Conservation (phyloP, 2,888 invertebrate genomes). For the Pristionchus exspectatus region DNA sequence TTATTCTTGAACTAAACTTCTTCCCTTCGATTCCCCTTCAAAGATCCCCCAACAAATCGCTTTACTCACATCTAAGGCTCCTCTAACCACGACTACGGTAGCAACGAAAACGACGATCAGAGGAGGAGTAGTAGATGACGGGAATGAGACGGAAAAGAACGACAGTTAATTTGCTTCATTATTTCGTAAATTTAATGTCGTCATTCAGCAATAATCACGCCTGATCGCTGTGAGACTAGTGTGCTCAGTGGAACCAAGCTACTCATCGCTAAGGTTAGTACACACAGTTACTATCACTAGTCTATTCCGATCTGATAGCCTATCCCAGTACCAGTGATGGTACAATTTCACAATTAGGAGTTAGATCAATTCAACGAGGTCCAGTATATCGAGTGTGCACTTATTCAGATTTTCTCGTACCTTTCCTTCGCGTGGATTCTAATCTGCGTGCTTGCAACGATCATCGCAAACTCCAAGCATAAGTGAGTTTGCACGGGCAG, state of each 20-base stretch:
- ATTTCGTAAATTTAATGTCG: neutral
- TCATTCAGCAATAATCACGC: slow-evolving; percentile 35
- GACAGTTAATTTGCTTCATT: neutral
- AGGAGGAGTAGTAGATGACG: slow-evolving; percentile 2
- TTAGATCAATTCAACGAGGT: neutral
- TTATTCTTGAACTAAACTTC: neutral
- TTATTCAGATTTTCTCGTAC: slow-evolving; percentile 60
- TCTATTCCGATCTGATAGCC: neutral
- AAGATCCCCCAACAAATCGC: neutral
- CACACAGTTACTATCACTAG: no score
- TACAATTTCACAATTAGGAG: neutral
- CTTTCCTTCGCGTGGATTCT: slow-evolving; percentile 64
- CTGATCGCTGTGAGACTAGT: slow-evolving; percentile 18
- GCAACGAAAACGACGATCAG: neutral
- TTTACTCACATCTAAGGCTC: no score
- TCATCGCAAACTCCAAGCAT: slow-evolving; percentile 62
- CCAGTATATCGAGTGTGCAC: no score
- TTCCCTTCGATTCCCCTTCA: neutral
- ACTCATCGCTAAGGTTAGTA: slow-evolving; percentile 6
- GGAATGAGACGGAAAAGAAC: neutral
- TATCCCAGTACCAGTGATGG: neutral
- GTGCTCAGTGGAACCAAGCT: slow-evolving; percentile 14
- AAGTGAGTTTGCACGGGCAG: slow-evolving; percentile 58
- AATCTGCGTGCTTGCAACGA: slow-evolving; percentile 64
- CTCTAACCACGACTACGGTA: neutral